Percentiles rank a stretch among this genome's conserved stretches.
These are phyloP conservation scores for Chloroceryle amazona DNA, from an alignment of 2,797 vertebrate species.

Conservation along the genomic window DNA sequence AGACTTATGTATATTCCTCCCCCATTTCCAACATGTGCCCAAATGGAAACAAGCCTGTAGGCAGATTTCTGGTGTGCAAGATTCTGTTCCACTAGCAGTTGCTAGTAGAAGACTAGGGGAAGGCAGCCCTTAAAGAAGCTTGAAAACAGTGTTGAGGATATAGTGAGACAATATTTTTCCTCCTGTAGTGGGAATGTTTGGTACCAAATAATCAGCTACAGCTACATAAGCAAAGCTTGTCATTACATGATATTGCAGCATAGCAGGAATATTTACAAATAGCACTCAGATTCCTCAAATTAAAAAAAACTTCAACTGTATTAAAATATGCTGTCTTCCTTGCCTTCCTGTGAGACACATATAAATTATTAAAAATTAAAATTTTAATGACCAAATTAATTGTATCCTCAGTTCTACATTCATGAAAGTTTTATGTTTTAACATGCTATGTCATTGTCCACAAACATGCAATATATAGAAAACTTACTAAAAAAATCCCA, in stretches of 20 bases:
- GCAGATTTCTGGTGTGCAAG: not conserved
- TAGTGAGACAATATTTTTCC: not conserved
- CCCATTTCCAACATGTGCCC: accelerated
- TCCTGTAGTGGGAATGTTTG: not conserved
- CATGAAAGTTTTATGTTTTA: not conserved
- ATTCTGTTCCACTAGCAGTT: not conserved
- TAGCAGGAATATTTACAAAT: not conserved
- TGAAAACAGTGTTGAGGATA: not conserved
- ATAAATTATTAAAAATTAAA: not conserved
- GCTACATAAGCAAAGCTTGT: not conserved
- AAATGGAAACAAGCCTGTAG: not conserved
- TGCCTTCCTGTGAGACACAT: not conserved
- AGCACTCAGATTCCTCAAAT: not conserved
- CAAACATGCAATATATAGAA: not conserved
- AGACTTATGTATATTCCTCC: accelerated
- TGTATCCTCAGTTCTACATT: not conserved
- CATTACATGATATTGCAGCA: not conserved
- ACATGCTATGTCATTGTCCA: not conserved
- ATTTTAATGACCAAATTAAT: not conserved
- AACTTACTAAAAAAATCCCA: not conserved
- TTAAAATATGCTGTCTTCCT: not conserved
- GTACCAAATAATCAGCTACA: not conserved
- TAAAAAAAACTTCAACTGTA: not conserved
- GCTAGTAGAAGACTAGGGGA: not conserved
- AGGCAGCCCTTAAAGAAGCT: not conserved